phyloP scores from a whole-genome alignment of 2,797 vertebrate genomes.

The Rhinichthys osculus region DNA sequence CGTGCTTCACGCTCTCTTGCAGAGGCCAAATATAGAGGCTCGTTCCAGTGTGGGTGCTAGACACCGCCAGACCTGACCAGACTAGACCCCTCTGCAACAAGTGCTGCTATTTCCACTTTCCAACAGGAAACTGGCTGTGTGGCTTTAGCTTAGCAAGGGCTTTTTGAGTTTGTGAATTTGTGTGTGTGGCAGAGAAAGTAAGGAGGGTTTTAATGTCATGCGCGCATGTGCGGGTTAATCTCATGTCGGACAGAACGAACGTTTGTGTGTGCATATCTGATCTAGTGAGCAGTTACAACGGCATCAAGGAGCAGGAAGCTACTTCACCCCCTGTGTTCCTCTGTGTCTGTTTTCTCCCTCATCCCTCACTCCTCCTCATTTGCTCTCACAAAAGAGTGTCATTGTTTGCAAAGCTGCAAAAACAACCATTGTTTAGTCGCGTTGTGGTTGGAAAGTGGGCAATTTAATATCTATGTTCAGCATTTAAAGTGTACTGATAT shows the following conservation, averaged over 20 bases:
- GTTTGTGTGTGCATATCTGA: constrained; percentile 28
- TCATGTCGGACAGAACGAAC: not conserved
- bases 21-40: constrained; percentile 61
- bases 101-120: constrained; percentile 57
- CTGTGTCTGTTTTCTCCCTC: constrained; percentile 39
- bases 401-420: constrained; percentile 49
- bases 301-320: constrained; percentile 30
- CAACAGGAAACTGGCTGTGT: constrained; percentile 59
- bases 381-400: constrained; percentile 18
- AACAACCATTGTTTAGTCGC: constrained; percentile 15
- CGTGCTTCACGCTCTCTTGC: constrained; percentile 58
- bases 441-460: constrained; percentile 10
- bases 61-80: constrained; percentile 58
- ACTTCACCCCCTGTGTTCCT: constrained; percentile 1
- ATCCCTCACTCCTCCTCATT: constrained; percentile 28
- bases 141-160: constrained; percentile 55
- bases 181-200: not conserved
- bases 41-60: constrained; percentile 50
- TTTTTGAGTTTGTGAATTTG: constrained; percentile 27
- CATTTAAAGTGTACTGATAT: constrained; percentile 21
- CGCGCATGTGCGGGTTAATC: not conserved
- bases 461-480: constrained; percentile 38
- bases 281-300: constrained; percentile 24
- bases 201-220: not conserved
- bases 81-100: constrained; percentile 53